Evolutionary conservation across 2,113 vertebrate species (phyloP), one percentile per base, ranked within the genome.

Genomic region (Eudyptes chrysolophus): DNA sequence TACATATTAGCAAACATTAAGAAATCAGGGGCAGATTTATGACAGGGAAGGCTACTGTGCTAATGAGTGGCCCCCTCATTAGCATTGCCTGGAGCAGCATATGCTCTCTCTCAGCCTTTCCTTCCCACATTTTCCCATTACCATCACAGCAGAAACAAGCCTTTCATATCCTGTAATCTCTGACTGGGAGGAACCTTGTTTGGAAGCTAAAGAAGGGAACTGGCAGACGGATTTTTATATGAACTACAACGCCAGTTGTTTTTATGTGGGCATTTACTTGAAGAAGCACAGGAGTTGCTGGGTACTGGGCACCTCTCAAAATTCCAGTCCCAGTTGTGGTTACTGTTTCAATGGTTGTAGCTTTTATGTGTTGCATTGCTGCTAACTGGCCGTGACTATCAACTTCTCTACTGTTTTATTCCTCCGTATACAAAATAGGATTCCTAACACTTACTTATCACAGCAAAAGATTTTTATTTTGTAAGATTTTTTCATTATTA

Each of bases 11-110:
- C 51, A 85, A 96, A 83, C 74, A 72, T 95, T 95, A 94, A 97
- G 75, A 94, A 92, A 85, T 92, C 62, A 92, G 92, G 75, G 81
- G 71, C 79, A 96, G 92, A 96, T 95, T 97, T 94, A 88, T 80
- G 90, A 77, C 58, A 65, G 49, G 68, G 78, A 95, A 96, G 85
- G 87, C 82, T 92, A 86, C 84, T 72, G 90, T 93, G 85, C 78
- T 95, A 92, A 95, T 94, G 92, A 97, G 87, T 65, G 71, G 46
- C 25, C 70, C 40, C 36, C 54, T 85, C 81, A 79, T 92, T 90
- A 97, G 58, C 87, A 93, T 77, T 86, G 92, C 95, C 87, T 90
- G 87, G 58, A 74, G 92, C 92, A 93, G 40, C 78, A n/a, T 90
- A n/a, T 77, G 70, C 58, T 93, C 70, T 55, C 80, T 89, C 57